Evolutionary conservation across 2,113 vertebrate species (phyloP).

Genomic region (Solea solea): DNA sequence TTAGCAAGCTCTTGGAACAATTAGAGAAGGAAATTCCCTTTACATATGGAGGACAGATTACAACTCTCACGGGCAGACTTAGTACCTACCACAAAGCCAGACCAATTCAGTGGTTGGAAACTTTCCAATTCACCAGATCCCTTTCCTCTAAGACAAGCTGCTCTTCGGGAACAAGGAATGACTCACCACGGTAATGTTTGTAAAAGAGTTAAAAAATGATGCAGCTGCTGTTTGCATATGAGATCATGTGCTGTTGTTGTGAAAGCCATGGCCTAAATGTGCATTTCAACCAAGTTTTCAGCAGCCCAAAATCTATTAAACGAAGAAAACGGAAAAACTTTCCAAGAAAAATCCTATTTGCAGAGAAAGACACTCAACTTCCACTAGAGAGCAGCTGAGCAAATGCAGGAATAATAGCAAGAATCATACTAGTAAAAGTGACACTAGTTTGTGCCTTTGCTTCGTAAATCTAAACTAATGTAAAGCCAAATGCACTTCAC

Average conservation of each 20-base stretch:
- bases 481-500: background rate
- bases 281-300: background rate
- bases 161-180: slow-evolving; percentile 31
- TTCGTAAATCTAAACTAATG: background rate
- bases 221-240: slow-evolving; percentile 39
- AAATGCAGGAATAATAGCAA: too few relatives aligned
- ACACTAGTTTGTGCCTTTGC: too few relatives aligned
- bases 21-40: background rate
- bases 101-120: slow-evolving; percentile 25
- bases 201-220: slow-evolving; percentile 12
- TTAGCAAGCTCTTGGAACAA: background rate
- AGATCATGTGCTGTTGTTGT: slow-evolving; percentile 17
- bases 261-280: slow-evolving; percentile 3
- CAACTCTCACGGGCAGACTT: slow-evolving; percentile 10
- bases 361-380: background rate
- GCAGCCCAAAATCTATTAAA: too few relatives aligned
- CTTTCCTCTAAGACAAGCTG: slow-evolving; percentile 14
- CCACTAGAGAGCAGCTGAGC: background rate
- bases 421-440: too few relatives aligned
- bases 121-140: slow-evolving; percentile 36
- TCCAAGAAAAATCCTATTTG: background rate
- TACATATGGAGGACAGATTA: slow-evolving; percentile 20
- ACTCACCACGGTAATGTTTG: slow-evolving; percentile 30
- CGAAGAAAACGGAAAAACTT: background rate
- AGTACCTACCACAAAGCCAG: slow-evolving; percentile 20